These are phyloP conservation scores for Venustoraphidia nigricollis DNA, from an alignment of 2,888 invertebrate species.

Conservation along the genomic window DNA sequence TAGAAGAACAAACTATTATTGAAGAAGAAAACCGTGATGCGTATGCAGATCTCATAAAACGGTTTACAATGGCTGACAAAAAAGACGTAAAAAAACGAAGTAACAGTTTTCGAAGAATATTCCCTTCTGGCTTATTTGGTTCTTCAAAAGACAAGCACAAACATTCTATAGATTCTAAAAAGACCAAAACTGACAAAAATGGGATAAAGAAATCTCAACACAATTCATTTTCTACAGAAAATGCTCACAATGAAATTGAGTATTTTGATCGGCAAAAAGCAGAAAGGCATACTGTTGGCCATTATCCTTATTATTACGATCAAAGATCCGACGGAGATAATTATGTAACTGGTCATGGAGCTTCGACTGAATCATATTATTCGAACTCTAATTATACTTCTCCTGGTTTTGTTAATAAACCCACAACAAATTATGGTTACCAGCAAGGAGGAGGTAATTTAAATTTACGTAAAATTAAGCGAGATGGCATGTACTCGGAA, in stretches of 20 bases:
- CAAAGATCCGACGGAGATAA: slow-evolving; percentile 19
- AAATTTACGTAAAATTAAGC: too few relatives aligned
- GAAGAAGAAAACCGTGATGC: slow-evolving; percentile 16
- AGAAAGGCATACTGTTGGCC: not conserved
- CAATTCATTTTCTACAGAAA: slow-evolving; percentile 15
- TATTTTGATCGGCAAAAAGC: not conserved
- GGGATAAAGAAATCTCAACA: slow-evolving; percentile 19
- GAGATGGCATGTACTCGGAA: too few relatives aligned
- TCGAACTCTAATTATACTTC: slow-evolving; percentile 1
- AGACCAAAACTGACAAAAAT: slow-evolving; percentile 9
- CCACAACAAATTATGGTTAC: slow-evolving; percentile 4
- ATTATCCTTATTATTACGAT: slow-evolving; percentile 8
- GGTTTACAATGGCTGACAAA: slow-evolving; percentile 20
- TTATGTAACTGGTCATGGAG: slow-evolving; percentile 13
- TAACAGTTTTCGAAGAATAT: slow-evolving; percentile 22
- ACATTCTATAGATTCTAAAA: slow-evolving; percentile 19
- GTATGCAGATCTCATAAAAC: slow-evolving; percentile 21
- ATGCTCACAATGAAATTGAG: slow-evolving; percentile 21
- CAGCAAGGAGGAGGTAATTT: slow-evolving; percentile 2
- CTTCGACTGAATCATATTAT: slow-evolving; percentile 2
- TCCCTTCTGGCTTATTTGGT: slow-evolving; percentile 14
- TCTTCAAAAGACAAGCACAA: slow-evolving; percentile 25
- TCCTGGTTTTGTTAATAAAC: not conserved
- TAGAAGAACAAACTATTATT: too few relatives aligned
- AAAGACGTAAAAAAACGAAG: slow-evolving; percentile 20